Percentiles rank a stretch among this genome's conserved stretches.
Evolutionary conservation across 2,797 vertebrate species (phyloP).

Genomic region (Echeneis naucrates): DNA sequence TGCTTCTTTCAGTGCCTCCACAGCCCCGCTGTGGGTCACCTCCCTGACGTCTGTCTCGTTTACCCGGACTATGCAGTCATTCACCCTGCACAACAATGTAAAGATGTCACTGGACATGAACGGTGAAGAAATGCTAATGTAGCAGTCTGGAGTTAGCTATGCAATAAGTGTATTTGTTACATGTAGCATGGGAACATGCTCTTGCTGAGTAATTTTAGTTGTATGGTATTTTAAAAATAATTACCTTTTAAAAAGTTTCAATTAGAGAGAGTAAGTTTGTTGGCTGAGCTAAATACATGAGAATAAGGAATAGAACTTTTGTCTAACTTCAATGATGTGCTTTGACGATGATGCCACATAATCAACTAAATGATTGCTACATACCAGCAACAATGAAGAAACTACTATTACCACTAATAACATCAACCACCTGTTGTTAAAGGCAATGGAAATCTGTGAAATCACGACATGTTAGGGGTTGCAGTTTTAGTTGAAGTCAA

Average conservation of each 20-base stretch:
- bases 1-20: constrained; percentile 96
- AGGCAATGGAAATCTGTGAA: not conserved
- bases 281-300: not conserved
- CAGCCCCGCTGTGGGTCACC: constrained; percentile 96
- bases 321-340: not conserved
- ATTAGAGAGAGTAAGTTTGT: constrained; percentile 1
- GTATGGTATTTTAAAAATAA: not conserved
- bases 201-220: not conserved
- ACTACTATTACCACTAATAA: too few species aligned
- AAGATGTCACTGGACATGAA: not conserved
- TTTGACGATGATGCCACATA: not conserved
- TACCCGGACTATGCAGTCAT: constrained; percentile 95
- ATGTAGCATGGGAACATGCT: not conserved
- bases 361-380: too few species aligned
- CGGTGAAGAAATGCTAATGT: not conserved
- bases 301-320: too few species aligned
- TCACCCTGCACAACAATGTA: constrained; percentile 85
- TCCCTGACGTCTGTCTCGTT: constrained; percentile 95
- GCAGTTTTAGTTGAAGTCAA: not conserved
- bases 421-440: too few species aligned
- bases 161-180: not conserved
- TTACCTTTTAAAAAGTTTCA: not conserved
- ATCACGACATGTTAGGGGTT: not conserved
- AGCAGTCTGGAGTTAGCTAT: not conserved
- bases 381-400: too few species aligned